Conservation (phyloP, 2,113 vertebrate species). For the Lophotis ruficrista region DNA sequence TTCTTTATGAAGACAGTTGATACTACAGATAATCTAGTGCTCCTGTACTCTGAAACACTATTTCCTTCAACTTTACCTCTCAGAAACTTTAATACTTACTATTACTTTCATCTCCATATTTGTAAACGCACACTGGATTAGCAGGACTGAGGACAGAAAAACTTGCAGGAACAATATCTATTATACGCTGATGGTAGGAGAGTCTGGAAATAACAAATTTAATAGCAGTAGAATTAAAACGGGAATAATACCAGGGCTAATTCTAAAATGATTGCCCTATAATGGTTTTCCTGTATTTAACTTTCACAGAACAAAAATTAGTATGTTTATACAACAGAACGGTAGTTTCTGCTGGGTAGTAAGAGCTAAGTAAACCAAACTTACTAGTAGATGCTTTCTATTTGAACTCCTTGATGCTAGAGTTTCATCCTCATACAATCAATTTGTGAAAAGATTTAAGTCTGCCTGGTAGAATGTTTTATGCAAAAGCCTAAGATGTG, state of each 20-base stretch:
- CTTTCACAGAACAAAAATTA: background rate
- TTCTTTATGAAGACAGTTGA: background rate
- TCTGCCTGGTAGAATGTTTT: background rate
- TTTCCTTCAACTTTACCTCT: background rate
- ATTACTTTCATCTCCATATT: constrained; percentile 88
- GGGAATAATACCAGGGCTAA: background rate
- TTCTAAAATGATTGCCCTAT: background rate
- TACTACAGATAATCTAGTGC: background rate
- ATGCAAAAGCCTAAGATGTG: background rate
- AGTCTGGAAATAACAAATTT: constrained; percentile 78
- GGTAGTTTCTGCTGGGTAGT: background rate
- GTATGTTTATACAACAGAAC: background rate
- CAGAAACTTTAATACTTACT: constrained; percentile 78
- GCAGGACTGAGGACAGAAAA: constrained; percentile 92
- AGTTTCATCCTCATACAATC: background rate
- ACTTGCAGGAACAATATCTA: constrained; percentile 92
- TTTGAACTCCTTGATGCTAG: background rate
- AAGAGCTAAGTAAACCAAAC: background rate
- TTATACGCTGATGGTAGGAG: constrained; percentile 95
- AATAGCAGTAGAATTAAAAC: background rate
- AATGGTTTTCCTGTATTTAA: background rate
- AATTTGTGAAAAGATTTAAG: background rate
- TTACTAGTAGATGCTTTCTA: background rate
- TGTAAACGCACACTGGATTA: constrained; percentile 88
- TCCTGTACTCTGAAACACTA: background rate